Conservation (phyloP, 2,113 vertebrate species). For the Chaetodon auriga region DNA sequence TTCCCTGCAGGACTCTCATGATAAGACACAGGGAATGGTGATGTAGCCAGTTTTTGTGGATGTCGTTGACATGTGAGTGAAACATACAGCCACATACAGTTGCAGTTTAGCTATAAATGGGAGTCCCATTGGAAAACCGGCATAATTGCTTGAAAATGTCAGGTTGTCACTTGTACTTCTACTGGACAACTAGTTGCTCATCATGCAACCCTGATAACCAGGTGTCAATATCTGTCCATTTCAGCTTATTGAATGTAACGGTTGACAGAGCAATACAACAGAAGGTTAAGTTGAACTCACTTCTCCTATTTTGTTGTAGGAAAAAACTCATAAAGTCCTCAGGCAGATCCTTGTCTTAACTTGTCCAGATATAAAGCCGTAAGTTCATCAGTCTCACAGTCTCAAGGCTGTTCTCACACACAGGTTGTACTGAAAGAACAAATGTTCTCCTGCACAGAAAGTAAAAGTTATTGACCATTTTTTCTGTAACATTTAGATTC, state of each 20-base stretch:
- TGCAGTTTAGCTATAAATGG: neutral
- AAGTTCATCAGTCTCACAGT: slow-evolving; percentile 34
- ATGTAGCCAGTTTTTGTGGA: neutral
- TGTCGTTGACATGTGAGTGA: neutral
- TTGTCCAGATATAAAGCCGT: slow-evolving; percentile 41
- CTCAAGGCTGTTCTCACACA: slow-evolving; percentile 29
- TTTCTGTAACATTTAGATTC: neutral
- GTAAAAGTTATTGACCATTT: neutral
- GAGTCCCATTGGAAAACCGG: neutral
- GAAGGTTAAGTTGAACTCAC: no score
- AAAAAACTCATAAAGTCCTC: slow-evolving; percentile 16
- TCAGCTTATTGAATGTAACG: neutral
- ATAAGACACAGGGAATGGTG: neutral
- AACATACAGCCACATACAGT: no score
- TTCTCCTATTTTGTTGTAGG: slow-evolving; percentile 15
- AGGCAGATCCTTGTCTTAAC: slow-evolving; percentile 55
- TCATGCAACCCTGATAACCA: neutral
- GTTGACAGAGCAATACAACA: neutral
- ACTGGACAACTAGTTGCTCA: neutral
- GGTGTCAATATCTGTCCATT: neutral
- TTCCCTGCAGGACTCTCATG: neutral
- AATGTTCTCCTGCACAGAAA: slow-evolving; percentile 46
- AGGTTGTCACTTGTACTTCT: neutral
- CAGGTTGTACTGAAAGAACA: neutral
- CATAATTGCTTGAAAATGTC: neutral